Evolutionary conservation across 2,113 vertebrate species (phyloP), one percentile per base, ranked within the genome.

Genomic region (Alexandromys fortis): DNA sequence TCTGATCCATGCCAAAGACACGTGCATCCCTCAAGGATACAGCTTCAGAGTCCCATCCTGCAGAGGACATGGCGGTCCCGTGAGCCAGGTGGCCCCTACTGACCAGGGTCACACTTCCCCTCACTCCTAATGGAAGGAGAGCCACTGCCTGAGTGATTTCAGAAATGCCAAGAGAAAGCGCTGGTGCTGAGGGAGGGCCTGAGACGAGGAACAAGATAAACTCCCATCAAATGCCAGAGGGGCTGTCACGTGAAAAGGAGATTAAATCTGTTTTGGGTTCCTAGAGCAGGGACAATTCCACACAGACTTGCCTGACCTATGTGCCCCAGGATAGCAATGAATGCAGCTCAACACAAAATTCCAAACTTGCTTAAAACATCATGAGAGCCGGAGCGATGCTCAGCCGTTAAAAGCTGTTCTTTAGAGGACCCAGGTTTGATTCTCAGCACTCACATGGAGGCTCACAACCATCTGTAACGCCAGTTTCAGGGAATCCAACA

Each of bases 211-310:
- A 33, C 24, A 65, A 12, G 3, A 79, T 13, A 19, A 61, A 72
- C 49, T 42, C 42, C 42, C 90, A 19, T 58, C 13, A 52, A 92
- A 96, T 75, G 45, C 70, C 81, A 95, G 92, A 77, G 68, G 52
- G 55, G 81, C 65, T 55, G 9, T 65, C 92, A 38, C 12, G 86
- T 92, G 91, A 75, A 94, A 79, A 90, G 85, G 88, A 92, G 76
- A 90, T 86, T 83, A 86, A 89, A 67, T 58, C 67, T 12, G 33
- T 61, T 47, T 78, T 79, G 65, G 76, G 45, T 94, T 88, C 85
- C 88, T 35, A 87, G 21, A 90, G 55, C 67, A 63, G 79, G 49
- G 65, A 76, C 87, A 89, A 26, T 35, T 79, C 35, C 61, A 38
- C 58, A 9, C 11, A 16, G 38, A 58, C 3, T 11, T 85, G 58